Evolutionary conservation across 2,113 vertebrate species (phyloP).

Genomic region (Ivindomyrus marchei): DNA sequence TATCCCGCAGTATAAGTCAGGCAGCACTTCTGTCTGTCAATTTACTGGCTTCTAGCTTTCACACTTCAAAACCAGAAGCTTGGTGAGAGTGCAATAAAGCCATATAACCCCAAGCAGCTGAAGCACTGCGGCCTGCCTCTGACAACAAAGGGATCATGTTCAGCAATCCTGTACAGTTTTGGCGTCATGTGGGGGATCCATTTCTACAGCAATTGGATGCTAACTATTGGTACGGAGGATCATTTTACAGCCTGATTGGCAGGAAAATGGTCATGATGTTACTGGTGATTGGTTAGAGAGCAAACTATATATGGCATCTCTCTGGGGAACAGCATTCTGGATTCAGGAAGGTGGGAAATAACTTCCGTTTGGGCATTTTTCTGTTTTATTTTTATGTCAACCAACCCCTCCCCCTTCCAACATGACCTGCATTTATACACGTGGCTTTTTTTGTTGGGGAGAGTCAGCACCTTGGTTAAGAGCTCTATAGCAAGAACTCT

Average conservation of each 20-base stretch:
- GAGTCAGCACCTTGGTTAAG: not conserved
- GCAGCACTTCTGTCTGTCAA: not conserved
- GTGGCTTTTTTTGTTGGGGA: not conserved
- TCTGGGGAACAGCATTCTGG: not conserved
- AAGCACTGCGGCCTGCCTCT: not conserved
- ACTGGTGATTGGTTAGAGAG: not conserved
- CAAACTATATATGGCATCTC: not conserved
- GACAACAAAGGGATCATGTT: not conserved
- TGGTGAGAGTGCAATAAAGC: not conserved
- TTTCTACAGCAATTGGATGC: not conserved
- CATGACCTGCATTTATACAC: not conserved
- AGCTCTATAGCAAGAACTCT: not conserved
- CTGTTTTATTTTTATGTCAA: not conserved
- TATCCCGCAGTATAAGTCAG: not conserved
- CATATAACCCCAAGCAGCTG: not conserved
- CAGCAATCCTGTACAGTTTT: not conserved
- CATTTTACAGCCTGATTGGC: not conserved
- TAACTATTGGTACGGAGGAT: not conserved
- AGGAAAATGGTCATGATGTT: not conserved
- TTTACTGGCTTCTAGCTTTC: slow-evolving; percentile 1
- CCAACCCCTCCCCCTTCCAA: not conserved
- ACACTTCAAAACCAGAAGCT: not conserved
- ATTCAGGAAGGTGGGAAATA: not conserved
- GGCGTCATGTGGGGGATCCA: not conserved
- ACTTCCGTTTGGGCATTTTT: not conserved